Conservation (phyloP, 1,140 invertebrate genomes). For the Amyelois transitella region DNA sequence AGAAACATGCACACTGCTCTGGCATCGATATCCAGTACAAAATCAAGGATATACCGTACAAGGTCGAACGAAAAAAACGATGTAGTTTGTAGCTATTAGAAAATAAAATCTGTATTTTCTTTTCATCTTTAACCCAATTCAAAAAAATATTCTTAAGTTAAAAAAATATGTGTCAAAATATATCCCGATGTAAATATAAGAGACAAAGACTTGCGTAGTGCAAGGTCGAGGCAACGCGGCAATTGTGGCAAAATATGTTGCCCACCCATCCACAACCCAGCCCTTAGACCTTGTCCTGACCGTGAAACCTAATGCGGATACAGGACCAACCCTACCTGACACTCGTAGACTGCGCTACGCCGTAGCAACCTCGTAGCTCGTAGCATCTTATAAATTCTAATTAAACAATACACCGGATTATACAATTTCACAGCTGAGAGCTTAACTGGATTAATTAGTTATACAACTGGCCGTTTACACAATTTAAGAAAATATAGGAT, state of each 20-base stretch:
- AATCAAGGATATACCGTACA: too few relatives aligned
- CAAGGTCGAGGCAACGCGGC: slow-evolving; percentile 54
- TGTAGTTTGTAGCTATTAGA: too few relatives aligned
- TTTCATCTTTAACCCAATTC: too few relatives aligned
- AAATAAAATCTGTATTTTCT: too few relatives aligned
- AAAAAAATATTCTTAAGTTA: too few relatives aligned
- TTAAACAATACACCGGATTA: slow-evolving; percentile 6
- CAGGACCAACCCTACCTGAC: background rate
- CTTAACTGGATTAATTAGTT: slow-evolving; percentile 5
- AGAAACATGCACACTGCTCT: too few relatives aligned
- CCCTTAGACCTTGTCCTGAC: slow-evolving; percentile 57
- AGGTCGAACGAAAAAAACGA: too few relatives aligned
- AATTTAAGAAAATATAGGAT: slow-evolving; percentile 22
- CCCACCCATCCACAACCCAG: slow-evolving; percentile 21
- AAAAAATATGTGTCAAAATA: slow-evolving; percentile 19
- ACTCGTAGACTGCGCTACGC: slow-evolving; percentile 4
- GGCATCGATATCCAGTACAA: too few relatives aligned
- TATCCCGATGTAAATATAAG: slow-evolving; percentile 14
- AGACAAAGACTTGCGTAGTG: slow-evolving; percentile 36
- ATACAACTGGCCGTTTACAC: slow-evolving; percentile 13
- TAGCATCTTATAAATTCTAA: slow-evolving; percentile 5
- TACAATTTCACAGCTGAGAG: background rate
- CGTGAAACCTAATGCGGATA: slow-evolving; percentile 34
- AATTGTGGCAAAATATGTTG: slow-evolving; percentile 39
- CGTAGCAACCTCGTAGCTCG: slow-evolving; percentile 5